Evolutionary conservation across 1,140 invertebrate genomes (phyloP).

Genomic region (Olivierus martensii): DNA sequence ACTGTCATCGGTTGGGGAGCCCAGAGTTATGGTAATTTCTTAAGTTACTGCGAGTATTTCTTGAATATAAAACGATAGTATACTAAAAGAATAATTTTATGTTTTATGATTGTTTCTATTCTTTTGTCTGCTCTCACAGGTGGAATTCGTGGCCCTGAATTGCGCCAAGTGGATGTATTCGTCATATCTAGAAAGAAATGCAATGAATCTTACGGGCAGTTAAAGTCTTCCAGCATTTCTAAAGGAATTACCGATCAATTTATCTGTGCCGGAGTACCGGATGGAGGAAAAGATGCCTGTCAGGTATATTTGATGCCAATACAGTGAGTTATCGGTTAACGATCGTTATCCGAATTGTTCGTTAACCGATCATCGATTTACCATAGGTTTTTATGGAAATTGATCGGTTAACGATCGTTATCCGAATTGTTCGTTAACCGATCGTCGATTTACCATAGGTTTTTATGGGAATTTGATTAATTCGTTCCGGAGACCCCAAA

Average conservation of each 20-base stretch:
- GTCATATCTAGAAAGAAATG: conserved; percentile 24
- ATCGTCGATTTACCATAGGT: too few relatives aligned
- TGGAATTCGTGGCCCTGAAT: conserved; percentile 2
- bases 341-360: too few relatives aligned
- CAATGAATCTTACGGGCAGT: conserved; percentile 19
- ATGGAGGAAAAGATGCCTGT: conserved; percentile 64
- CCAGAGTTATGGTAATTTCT: conserved; percentile 7
- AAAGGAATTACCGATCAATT: conserved; percentile 44
- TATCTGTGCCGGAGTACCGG: conserved; percentile 55
- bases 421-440: too few relatives aligned
- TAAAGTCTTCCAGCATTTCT: conserved; percentile 11
- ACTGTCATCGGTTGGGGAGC: conserved; percentile 78
- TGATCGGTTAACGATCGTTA: too few relatives aligned
- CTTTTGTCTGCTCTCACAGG: neutral
- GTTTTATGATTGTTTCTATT: neutral
- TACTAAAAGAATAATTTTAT: neutral
- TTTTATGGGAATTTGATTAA: too few relatives aligned
- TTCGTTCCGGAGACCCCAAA: too few relatives aligned
- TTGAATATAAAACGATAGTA: neutral
- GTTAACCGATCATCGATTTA: too few relatives aligned
- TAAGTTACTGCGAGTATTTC: neutral
- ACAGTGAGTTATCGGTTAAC: too few relatives aligned
- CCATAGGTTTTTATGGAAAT: too few relatives aligned
- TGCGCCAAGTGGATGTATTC: conserved; percentile 26
- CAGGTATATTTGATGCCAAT: too few relatives aligned